These are phyloP conservation scores for Diabrotica undecimpunctata DNA, from an alignment of 1,140 invertebrate genomes.

Conservation along the genomic window DNA sequence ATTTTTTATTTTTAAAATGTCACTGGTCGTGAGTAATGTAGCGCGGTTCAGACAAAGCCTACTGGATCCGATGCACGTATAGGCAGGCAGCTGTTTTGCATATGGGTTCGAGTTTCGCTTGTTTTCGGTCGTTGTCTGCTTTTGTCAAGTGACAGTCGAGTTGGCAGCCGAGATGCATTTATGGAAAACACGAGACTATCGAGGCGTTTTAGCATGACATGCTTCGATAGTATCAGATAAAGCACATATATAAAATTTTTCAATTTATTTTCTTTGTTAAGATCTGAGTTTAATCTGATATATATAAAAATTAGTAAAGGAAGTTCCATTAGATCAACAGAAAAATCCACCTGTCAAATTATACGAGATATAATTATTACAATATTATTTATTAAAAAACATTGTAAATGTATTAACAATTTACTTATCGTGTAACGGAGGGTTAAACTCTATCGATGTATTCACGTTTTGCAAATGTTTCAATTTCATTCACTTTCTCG, in stretches of 20 bases:
- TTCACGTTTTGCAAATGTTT: no score
- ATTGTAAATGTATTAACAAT: no score
- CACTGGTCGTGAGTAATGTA: slow-evolving; percentile 7
- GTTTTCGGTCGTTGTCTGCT: slow-evolving; percentile 20
- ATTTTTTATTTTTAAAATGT: slow-evolving; percentile 14
- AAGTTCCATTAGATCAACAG: no score
- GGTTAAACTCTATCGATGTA: no score
- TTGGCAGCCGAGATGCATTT: not conserved
- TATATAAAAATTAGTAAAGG: no score
- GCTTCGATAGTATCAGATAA: not conserved
- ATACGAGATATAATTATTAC: no score
- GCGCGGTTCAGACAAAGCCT: slow-evolving; percentile 7
- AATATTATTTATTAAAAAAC: no score
- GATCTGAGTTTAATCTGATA: not conserved
- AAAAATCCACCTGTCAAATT: no score
- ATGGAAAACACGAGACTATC: slow-evolving; percentile 10
- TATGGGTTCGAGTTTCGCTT: slow-evolving; percentile 23
- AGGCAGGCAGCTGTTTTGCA: slow-evolving; percentile 29
- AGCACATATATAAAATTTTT: not conserved
- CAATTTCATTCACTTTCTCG: no score
- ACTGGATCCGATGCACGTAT: slow-evolving; percentile 9
- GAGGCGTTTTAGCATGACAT: slow-evolving; percentile 1
- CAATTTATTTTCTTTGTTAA: not conserved
- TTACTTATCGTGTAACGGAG: no score
- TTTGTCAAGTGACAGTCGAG: slow-evolving; percentile 15